These are phyloP conservation scores for Myocastor coypus DNA, from an alignment of 2,113 vertebrate species.

Conservation along the genomic window DNA sequence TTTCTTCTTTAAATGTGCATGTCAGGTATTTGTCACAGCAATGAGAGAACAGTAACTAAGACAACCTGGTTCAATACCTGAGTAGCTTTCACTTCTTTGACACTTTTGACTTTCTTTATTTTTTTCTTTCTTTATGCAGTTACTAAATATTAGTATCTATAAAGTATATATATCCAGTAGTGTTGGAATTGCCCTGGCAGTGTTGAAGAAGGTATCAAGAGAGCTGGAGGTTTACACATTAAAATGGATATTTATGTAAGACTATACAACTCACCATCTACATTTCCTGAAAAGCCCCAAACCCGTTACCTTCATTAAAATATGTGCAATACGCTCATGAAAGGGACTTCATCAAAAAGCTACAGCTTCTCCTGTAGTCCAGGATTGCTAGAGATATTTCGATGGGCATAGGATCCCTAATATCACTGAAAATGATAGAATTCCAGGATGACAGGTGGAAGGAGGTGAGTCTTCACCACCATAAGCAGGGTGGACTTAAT, in stretches of 20 bases:
- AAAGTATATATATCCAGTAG: not conserved
- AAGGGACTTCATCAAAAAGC: not conserved
- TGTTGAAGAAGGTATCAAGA: constrained; percentile 40
- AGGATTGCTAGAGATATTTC: not conserved
- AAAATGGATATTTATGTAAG: not conserved
- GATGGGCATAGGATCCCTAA: not conserved
- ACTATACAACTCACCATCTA: not conserved
- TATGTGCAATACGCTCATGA: not conserved
- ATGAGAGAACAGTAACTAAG: too few species aligned
- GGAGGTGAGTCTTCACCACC: not conserved
- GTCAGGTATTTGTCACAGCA: too few species aligned
- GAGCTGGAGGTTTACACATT: not conserved
- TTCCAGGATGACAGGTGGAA: not conserved
- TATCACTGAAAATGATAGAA: not conserved
- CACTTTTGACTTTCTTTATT: not conserved
- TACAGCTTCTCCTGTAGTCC: not conserved
- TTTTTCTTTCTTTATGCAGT: not conserved
- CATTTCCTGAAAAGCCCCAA: not conserved
- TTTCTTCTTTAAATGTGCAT: too few species aligned
- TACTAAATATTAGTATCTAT: not conserved
- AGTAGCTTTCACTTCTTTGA: too few species aligned
- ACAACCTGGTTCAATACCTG: too few species aligned
- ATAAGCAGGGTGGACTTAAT: not conserved
- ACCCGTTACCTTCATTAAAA: not conserved
- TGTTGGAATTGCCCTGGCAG: not conserved